Evolutionary conservation across 1,140 invertebrate species (phyloP).

Genomic region (Diorhabda carinulata): DNA sequence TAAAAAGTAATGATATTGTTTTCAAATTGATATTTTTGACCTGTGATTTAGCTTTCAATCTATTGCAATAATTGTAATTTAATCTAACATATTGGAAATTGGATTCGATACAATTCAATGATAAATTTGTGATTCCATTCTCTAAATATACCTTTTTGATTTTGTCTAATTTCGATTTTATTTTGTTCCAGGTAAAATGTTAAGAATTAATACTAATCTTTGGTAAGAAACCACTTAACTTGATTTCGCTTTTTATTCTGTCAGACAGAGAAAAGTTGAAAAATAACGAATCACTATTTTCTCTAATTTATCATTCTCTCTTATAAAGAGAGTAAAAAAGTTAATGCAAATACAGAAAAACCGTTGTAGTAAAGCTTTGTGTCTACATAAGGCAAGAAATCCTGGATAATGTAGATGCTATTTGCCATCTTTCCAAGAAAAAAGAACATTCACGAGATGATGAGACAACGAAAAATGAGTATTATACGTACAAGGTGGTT

Average conservation of each 20-base stretch:
- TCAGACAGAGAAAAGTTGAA: not conserved
- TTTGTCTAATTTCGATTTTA: not conserved
- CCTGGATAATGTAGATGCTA: not conserved
- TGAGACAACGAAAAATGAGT: conserved; percentile 1
- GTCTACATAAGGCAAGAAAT: not conserved
- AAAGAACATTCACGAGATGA: not conserved
- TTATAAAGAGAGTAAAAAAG: conserved; percentile 3
- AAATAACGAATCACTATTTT: conserved; percentile 3
- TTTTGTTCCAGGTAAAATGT: not conserved
- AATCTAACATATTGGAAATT: too few species aligned
- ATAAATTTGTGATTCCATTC: too few species aligned
- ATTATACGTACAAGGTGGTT: not conserved
- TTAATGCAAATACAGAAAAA: conserved; percentile 3
- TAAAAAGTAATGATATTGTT: too few species aligned
- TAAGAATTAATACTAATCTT: not conserved
- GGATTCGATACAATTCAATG: too few species aligned
- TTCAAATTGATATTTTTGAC: too few species aligned
- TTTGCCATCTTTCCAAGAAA: not conserved
- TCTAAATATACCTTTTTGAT: too few species aligned
- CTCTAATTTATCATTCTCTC: not conserved
- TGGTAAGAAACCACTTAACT: not conserved
- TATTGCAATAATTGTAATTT: too few species aligned
- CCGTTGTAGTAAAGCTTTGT: not conserved
- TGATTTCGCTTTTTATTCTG: not conserved
- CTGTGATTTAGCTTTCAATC: too few species aligned